Evolutionary conservation across 2,888 invertebrate genomes (phyloP).

Genomic region (Dolichomitus sp.): DNA sequence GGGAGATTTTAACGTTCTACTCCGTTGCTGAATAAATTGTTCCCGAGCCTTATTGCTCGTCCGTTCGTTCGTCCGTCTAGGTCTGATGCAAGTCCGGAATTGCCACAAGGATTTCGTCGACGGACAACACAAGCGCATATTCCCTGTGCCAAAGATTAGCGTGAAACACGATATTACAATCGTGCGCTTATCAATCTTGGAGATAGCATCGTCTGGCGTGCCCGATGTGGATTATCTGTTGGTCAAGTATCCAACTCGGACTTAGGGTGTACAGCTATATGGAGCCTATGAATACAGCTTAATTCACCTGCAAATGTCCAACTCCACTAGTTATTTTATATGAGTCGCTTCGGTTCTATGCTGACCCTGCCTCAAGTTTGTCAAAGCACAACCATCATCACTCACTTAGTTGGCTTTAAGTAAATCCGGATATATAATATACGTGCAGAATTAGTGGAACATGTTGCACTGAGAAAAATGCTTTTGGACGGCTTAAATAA

Average conservation of each 20-base stretch:
- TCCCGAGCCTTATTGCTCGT: constrained; percentile 23
- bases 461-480: no score
- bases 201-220: constrained; percentile 65
- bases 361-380: no score
- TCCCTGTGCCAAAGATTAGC: constrained; percentile 57
- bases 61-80: constrained; percentile 11
- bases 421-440: no score
- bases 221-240: constrained; percentile 51
- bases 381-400: no score
- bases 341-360: neutral
- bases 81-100: neutral
- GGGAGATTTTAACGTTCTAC: constrained; percentile 22
- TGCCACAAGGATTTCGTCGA: constrained; percentile 22
- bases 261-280: constrained; percentile 46
- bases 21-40: constrained; percentile 44
- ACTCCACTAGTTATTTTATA: constrained; percentile 23
- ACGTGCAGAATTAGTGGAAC: no score
- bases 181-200: constrained; percentile 63
- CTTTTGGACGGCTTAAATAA: no score
- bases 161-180: constrained; percentile 65
- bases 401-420: neutral
- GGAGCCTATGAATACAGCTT: constrained; percentile 32
- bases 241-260: constrained; percentile 48
- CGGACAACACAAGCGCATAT: constrained; percentile 4
- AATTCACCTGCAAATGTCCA: constrained; percentile 54